Conservation (phyloP, 2,113 vertebrate genomes). For the Colaptes auratus region DNA sequence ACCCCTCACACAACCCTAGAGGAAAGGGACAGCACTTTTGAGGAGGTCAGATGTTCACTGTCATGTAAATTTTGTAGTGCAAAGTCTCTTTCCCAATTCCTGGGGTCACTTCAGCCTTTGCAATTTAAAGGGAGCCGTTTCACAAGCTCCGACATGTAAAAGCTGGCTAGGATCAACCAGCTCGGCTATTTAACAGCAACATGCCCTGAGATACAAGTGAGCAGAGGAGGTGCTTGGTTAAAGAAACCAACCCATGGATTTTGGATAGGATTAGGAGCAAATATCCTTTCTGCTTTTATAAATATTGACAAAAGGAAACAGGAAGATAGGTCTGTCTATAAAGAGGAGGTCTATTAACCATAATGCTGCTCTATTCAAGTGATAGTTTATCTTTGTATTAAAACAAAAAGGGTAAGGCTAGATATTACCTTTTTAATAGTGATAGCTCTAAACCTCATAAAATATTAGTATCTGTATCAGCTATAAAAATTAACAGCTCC, state of each 20-base stretch:
- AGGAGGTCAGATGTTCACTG: not conserved
- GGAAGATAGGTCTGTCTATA: constrained; percentile 40
- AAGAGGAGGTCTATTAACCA: constrained; percentile 61
- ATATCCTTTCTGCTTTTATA: constrained; percentile 50
- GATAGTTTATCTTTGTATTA: constrained; percentile 71
- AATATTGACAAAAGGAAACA: constrained; percentile 57
- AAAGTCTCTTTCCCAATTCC: not conserved
- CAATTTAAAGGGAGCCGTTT: constrained; percentile 47
- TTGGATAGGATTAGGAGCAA: constrained; percentile 31
- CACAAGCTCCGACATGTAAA: not conserved
- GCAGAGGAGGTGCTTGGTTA: not conserved
- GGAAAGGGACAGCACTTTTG: not conserved
- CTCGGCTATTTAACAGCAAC: constrained; percentile 37
- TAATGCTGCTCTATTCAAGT: constrained; percentile 21
- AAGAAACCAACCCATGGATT: not conserved
- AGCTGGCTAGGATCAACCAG: not conserved
- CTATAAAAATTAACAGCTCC: constrained; percentile 80
- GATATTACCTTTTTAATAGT: constrained; percentile 65
- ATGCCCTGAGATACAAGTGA: not conserved
- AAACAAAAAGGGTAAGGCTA: constrained; percentile 66
- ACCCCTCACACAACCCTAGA: not conserved
- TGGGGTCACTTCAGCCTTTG: not conserved
- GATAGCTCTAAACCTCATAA: constrained; percentile 78
- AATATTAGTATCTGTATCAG: constrained; percentile 79
- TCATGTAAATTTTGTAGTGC: not conserved